phyloP scores from a whole-genome alignment of 2,113 vertebrate genomes.

The Hippocampus zosterae region DNA sequence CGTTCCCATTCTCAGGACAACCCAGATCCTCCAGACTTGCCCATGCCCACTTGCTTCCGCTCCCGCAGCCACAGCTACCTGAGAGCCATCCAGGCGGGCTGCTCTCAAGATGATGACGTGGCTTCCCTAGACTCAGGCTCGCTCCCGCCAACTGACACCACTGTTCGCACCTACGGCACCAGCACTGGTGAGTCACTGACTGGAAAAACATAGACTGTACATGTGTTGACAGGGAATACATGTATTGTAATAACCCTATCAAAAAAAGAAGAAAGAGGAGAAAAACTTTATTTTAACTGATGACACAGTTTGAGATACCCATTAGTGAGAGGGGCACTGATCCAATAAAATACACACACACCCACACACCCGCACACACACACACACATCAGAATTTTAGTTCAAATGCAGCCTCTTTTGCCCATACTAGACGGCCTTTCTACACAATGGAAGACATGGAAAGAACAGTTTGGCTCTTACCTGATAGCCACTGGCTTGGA shows the following conservation, averaged over 20 bases:
- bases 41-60: constrained; percentile 92
- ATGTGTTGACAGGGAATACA: background rate
- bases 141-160: constrained; percentile 82
- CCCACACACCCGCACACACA: background rate
- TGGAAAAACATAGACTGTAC: background rate
- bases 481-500: constrained; percentile 64
- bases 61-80: constrained; percentile 99
- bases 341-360: constrained; percentile 19
- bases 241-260: background rate
- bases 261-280: background rate
- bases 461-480: constrained; percentile 64
- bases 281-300: background rate
- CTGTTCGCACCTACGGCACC: constrained; percentile 86
- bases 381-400: constrained; percentile 25
- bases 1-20: constrained; percentile 74
- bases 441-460: constrained; percentile 60
- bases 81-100: constrained; percentile 97
- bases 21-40: constrained; percentile 85
- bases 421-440: constrained; percentile 50
- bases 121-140: constrained; percentile 89
- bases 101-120: constrained; percentile 94
- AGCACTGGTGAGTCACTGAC: constrained; percentile 83
- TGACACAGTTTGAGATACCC: background rate
- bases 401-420: constrained; percentile 59
- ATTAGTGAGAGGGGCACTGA: constrained; percentile 1